phyloP scores from a whole-genome alignment of 1,140 invertebrate genomes.

The Diachasmimorpha longicaudata region DNA sequence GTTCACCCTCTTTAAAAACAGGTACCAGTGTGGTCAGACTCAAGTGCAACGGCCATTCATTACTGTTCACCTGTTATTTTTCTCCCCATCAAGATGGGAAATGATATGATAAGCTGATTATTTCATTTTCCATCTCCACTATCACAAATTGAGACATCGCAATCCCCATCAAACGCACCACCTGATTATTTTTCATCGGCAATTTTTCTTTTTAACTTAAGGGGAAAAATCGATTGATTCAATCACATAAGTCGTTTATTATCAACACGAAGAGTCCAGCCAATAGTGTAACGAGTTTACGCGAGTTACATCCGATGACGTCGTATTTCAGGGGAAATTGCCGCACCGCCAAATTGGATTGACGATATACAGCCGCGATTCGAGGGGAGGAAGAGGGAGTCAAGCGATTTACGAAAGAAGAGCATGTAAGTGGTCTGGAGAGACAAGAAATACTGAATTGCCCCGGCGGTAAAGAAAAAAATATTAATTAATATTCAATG shows the following conservation, averaged over 20 bases:
- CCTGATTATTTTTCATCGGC: too few relatives aligned
- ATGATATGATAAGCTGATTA: too few relatives aligned
- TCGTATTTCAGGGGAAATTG: slow-evolving; percentile 64
- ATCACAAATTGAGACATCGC: too few relatives aligned
- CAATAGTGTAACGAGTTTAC: slow-evolving; percentile 44
- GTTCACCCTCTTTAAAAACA: not conserved
- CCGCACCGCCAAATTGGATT: slow-evolving; percentile 60
- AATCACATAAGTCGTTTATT: not conserved
- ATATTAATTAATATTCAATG: not conserved
- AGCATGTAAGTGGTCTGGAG: slow-evolving; percentile 30
- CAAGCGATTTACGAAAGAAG: not conserved
- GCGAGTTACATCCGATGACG: slow-evolving; percentile 58
- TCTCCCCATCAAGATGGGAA: too few relatives aligned
- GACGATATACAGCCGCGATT: slow-evolving; percentile 59
- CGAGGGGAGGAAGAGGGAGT: not conserved
- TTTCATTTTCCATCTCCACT: too few relatives aligned
- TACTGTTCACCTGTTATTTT: not conserved
- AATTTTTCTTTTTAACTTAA: not conserved
- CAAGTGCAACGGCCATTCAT: not conserved
- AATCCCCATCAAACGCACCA: too few relatives aligned
- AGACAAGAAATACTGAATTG: slow-evolving; percentile 42
- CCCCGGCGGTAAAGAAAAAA: not conserved
- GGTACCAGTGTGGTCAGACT: slow-evolving; percentile 2
- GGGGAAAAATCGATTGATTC: not conserved
- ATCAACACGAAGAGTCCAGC: not conserved